Percentiles rank a stretch among this genome's conserved stretches.
phyloP scores from a whole-genome alignment of 1,140 invertebrate species.

The Bactericera cockerelli region DNA sequence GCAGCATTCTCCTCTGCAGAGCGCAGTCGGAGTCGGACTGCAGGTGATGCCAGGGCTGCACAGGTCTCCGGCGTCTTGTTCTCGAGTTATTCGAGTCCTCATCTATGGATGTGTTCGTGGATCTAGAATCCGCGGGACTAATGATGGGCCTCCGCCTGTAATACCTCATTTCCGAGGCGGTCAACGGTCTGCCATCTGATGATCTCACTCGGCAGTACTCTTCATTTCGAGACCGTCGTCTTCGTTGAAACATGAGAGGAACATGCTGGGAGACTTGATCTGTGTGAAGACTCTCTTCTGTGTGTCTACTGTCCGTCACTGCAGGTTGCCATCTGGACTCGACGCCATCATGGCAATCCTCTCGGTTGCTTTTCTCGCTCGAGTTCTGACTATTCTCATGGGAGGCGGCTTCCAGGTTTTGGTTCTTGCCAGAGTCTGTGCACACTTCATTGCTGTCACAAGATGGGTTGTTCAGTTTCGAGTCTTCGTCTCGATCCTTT shows the following conservation, averaged over 20 bases:
- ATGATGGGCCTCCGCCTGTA: slow-evolving; percentile 4
- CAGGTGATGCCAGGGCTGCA: slow-evolving; percentile 34
- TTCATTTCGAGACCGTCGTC: slow-evolving; percentile 1
- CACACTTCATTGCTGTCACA: background rate
- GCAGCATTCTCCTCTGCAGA: slow-evolving; percentile 17
- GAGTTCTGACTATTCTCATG: slow-evolving; percentile 5
- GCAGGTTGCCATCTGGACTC: slow-evolving; percentile 4
- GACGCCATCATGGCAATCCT: background rate
- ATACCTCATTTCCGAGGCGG: background rate
- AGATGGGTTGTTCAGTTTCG: background rate
- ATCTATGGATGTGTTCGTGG: background rate
- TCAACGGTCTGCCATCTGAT: background rate
- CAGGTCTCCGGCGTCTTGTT: slow-evolving; percentile 31
- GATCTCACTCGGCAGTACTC: background rate
- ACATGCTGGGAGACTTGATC: background rate
- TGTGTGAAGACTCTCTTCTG: background rate
- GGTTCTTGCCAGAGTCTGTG: background rate
- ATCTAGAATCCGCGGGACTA: slow-evolving; percentile 1
- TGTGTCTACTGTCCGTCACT: background rate
- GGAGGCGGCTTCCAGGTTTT: background rate
- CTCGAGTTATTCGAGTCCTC: slow-evolving; percentile 19
- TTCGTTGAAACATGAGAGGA: slow-evolving; percentile 2
- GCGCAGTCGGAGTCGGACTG: slow-evolving; percentile 32
- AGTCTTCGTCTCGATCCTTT: background rate
- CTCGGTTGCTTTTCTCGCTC: background rate